Percentiles rank a stretch among this genome's conserved stretches.
phyloP scores from a whole-genome alignment of 2,888 invertebrate species.

The Ryuthela nishihirai region DNA sequence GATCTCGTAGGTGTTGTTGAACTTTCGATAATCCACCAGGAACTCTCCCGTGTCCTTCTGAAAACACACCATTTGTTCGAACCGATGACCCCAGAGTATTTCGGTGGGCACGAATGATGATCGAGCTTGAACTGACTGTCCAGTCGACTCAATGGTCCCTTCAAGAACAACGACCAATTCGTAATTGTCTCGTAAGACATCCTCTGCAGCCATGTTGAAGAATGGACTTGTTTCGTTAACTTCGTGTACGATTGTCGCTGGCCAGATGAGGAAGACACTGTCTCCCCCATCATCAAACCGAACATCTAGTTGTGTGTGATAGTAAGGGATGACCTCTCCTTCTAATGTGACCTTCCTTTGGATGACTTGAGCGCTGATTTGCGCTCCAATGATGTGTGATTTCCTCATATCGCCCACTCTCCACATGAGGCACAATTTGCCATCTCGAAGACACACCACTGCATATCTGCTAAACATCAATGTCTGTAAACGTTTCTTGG shows the following conservation, averaged over 20 bases:
- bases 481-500: conserved; percentile 94
- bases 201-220: conserved; percentile 85
- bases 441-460: conserved; percentile 87
- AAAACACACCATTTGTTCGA: conserved; percentile 71
- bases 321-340: conserved; percentile 89
- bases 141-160: conserved; percentile 62
- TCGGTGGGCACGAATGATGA: conserved; percentile 83
- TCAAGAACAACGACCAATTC: conserved; percentile 95
- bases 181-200: conserved; percentile 84
- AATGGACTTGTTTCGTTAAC: conserved; percentile 88
- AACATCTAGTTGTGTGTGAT: conserved; percentile 63
- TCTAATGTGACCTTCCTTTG: conserved; percentile 68
- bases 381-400: conserved; percentile 96
- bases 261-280: conserved; percentile 96
- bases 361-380: conserved; percentile 90
- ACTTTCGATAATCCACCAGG: conserved; percentile 74
- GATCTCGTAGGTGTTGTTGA: conserved; percentile 89
- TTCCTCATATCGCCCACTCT: conserved; percentile 91
- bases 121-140: conserved; percentile 41
- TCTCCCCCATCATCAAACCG: conserved; percentile 77
- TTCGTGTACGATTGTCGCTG: conserved; percentile 92
- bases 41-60: conserved; percentile 67
- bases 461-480: conserved; percentile 88
- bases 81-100: conserved; percentile 80
- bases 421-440: conserved; percentile 87